phyloP scores from a whole-genome alignment of 2,888 invertebrate genomes.

The Athalia cordata region DNA sequence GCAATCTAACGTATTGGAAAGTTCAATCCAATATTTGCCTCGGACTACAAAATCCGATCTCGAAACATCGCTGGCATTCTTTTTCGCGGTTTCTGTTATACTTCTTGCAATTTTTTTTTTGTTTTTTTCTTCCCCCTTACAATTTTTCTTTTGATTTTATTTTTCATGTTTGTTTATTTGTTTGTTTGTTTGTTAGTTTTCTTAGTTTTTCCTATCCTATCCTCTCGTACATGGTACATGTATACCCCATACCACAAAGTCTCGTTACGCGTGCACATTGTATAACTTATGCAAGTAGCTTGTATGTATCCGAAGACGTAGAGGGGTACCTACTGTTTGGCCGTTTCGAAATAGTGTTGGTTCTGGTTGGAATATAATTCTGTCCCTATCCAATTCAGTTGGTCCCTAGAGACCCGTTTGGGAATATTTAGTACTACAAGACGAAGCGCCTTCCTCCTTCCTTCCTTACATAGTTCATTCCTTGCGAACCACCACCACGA shows the following conservation, averaged over 20 bases:
- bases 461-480: constrained; percentile 38
- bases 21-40: constrained; percentile 43
- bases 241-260: too few relatives aligned
- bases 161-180: too few relatives aligned
- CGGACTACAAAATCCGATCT: constrained; percentile 36
- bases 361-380: constrained; percentile 53
- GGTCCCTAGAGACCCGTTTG: constrained; percentile 54
- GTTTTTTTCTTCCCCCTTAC: neutral
- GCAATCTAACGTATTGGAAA: constrained; percentile 42
- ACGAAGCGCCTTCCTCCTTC: constrained; percentile 29
- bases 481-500: neutral
- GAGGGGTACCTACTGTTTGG: constrained; percentile 19
- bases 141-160: neutral
- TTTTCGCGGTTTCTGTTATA: neutral
- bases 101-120: neutral
- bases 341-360: constrained; percentile 5
- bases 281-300: neutral
- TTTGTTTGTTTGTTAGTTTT: too few relatives aligned
- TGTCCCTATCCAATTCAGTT: constrained; percentile 50
- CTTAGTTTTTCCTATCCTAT: too few relatives aligned
- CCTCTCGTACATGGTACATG: too few relatives aligned
- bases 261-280: too few relatives aligned
- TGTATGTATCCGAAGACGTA: constrained; percentile 25
- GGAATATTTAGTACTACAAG: constrained; percentile 55
- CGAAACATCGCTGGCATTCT: constrained; percentile 19